phyloP scores from a whole-genome alignment of 1,140 invertebrate species.

The Hypothenemus hampei region DNA sequence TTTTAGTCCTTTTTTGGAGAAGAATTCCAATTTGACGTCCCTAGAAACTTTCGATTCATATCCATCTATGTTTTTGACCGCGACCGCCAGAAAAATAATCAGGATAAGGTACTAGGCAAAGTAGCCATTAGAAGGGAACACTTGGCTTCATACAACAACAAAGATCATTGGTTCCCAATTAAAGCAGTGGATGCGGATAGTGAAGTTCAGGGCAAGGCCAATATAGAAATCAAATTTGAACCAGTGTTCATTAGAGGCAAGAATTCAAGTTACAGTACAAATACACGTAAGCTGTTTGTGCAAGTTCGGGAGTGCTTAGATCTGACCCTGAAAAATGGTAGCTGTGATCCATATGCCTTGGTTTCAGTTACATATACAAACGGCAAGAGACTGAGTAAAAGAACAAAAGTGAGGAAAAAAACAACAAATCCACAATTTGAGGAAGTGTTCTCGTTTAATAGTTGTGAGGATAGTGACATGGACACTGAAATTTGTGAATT shows the following conservation, averaged over 20 bases:
- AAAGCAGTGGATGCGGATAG: constrained; percentile 78
- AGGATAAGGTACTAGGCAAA: constrained; percentile 83
- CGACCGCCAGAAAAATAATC: constrained; percentile 66
- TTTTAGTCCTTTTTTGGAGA: constrained; percentile 86
- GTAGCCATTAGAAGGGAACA: constrained; percentile 84
- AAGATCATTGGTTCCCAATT: constrained; percentile 88
- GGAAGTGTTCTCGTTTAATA: constrained; percentile 83
- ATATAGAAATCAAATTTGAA: constrained; percentile 63
- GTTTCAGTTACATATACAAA: constrained; percentile 76
- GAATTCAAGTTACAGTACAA: constrained; percentile 25
- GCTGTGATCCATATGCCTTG: constrained; percentile 84
- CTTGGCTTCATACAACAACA: constrained; percentile 77
- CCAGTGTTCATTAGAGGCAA: constrained; percentile 35
- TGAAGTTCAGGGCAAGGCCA: constrained; percentile 81
- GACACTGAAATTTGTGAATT: constrained; percentile 65
- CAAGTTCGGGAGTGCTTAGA: constrained; percentile 79
- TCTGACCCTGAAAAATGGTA: constrained; percentile 81
- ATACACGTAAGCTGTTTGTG: constrained; percentile 48
- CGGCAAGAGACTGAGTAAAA: constrained; percentile 72
- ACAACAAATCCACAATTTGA: constrained; percentile 84
- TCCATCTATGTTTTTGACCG: constrained; percentile 83
- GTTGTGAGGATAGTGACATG: constrained; percentile 56
- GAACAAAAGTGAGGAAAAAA: constrained; percentile 84
- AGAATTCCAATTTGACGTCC: constrained; percentile 89
- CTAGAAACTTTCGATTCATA: constrained; percentile 79